These are phyloP conservation scores for Salticus scenicus DNA, from an alignment of 2,888 invertebrate species.

Conservation along the genomic window DNA sequence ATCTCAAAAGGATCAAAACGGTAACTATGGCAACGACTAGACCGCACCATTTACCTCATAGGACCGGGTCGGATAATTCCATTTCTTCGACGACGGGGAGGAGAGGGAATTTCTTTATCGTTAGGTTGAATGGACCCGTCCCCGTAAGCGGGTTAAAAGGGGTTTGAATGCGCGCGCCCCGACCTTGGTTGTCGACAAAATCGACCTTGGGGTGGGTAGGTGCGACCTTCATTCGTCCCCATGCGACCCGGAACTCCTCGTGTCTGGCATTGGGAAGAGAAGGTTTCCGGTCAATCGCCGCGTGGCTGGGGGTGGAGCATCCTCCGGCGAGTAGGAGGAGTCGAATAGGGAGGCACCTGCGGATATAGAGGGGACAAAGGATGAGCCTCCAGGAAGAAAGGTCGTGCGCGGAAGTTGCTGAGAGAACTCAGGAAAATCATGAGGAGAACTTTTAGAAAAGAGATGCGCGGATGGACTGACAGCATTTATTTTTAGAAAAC, in stretches of 20 bases:
- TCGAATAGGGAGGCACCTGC: conserved; percentile 1
- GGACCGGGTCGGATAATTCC: neutral
- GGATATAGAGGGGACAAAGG: neutral
- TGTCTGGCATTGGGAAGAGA: conserved; percentile 6
- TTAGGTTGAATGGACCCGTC: conserved; percentile 11
- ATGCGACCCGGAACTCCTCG: conserved; percentile 3
- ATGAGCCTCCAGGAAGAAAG: neutral
- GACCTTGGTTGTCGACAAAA: neutral
- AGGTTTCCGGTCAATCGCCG: conserved; percentile 9
- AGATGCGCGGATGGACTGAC: neutral
- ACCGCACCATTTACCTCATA: neutral
- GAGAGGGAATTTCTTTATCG: neutral
- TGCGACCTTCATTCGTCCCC: conserved; percentile 10
- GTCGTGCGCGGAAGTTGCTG: conserved; percentile 5
- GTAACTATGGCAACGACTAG: neutral
- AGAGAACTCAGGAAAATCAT: neutral
- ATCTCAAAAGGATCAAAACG: neutral
- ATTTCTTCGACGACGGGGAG: neutral
- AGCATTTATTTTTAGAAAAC: neutral
- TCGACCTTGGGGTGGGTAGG: conserved; percentile 10
- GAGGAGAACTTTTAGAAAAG: neutral
- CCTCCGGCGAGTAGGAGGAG: neutral
- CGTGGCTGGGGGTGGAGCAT: neutral
- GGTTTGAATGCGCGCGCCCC: conserved; percentile 12
- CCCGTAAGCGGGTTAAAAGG: neutral